A percentile compares a stretch with the other conserved stretches of the same genome.
These are phyloP conservation scores for Cydia strobilella DNA, from an alignment of 1,140 invertebrate genomes.

Conservation along the genomic window DNA sequence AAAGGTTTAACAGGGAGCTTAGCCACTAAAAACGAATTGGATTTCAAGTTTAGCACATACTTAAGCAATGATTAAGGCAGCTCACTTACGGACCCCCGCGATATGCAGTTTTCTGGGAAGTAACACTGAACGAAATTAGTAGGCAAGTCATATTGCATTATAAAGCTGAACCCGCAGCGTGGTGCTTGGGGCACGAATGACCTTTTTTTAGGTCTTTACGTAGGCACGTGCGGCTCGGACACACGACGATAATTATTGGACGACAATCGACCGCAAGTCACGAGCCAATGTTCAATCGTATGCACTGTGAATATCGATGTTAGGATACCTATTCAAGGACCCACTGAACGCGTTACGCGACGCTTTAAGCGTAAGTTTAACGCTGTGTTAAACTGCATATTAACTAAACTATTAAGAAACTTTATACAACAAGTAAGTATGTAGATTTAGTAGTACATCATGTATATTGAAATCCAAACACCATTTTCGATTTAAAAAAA, in stretches of 20 bases:
- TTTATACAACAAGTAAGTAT: no score
- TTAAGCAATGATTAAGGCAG: constrained; percentile 49
- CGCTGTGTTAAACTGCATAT: no score
- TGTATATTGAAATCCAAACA: no score
- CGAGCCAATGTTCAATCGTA: constrained; percentile 57
- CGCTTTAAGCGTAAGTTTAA: no score
- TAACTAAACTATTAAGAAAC: no score
- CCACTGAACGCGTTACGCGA: no score
- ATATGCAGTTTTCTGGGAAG: constrained; percentile 39
- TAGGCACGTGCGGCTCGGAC: constrained; percentile 61
- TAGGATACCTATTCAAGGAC: neutral
- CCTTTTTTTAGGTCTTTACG: constrained; percentile 58
- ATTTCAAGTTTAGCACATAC: constrained; percentile 59
- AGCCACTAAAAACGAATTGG: constrained; percentile 66
- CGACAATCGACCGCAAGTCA: constrained; percentile 67
- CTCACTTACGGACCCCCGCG: constrained; percentile 30
- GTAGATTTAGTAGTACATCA: no score
- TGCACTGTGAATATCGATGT: constrained; percentile 64
- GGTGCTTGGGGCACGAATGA: constrained; percentile 55
- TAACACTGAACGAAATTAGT: constrained; percentile 38
- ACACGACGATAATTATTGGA: constrained; percentile 63
- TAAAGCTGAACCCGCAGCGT: constrained; percentile 36
- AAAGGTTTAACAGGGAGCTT: constrained; percentile 56
- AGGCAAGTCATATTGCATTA: constrained; percentile 43
- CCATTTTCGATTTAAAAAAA: no score